Conservation (phyloP, 64 coral and sea anemone species). For the Orbicella faveolata region DNA sequence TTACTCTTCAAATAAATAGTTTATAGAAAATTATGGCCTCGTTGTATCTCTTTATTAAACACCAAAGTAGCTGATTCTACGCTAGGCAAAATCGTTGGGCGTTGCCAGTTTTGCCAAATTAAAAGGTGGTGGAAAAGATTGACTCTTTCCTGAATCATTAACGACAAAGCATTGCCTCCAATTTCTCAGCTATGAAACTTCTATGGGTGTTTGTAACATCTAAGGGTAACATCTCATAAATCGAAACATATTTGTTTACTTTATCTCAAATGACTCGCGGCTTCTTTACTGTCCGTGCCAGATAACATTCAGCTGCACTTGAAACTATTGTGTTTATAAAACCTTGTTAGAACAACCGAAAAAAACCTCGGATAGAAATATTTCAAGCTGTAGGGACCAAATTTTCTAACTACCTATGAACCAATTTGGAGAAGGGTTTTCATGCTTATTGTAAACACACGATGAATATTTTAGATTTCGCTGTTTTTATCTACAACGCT, state of each 20-base stretch:
- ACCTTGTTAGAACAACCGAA: neutral
- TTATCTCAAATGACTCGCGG: conserved; percentile 28
- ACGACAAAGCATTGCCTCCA: neutral
- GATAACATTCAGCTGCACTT: neutral
- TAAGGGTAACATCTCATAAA: conserved; percentile 31
- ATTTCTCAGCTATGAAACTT: neutral
- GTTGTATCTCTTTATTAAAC: neutral
- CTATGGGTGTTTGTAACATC: conserved; percentile 8
- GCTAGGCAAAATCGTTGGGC: neutral
- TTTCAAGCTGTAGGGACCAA: neutral
- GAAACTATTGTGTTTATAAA: neutral
- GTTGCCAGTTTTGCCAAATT: too few relatives aligned
- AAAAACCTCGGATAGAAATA: neutral
- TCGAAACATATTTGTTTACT: conserved; percentile 51
- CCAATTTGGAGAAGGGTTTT: too few relatives aligned
- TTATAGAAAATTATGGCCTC: conserved; percentile 8
- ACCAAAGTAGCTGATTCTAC: neutral
- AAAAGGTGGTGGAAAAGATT: neutral
- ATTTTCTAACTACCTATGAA: neutral
- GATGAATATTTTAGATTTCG: conserved; percentile 2
- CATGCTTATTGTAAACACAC: conserved; percentile 21
- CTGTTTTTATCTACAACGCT: conserved; percentile 5
- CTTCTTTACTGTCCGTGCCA: neutral
- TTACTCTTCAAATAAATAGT: conserved; percentile 21
- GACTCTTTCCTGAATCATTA: neutral